These are phyloP conservation scores for Neosilurus hyrtlii DNA, from an alignment of 2,797 vertebrate genomes.

Conservation along the genomic window DNA sequence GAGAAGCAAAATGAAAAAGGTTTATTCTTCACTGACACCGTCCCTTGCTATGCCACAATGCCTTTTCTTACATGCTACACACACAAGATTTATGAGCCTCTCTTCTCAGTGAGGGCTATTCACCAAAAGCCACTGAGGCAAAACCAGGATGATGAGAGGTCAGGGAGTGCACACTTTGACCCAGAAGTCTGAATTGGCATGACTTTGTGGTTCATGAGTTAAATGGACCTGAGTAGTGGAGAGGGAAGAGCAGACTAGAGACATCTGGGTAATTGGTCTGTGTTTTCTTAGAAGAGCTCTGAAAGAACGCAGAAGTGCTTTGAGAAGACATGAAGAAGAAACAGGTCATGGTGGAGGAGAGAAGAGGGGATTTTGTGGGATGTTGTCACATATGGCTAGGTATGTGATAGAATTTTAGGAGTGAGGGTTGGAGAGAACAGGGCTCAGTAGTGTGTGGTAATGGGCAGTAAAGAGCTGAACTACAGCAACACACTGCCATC, in stretches of 20 bases:
- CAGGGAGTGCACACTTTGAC: conserved; percentile 64
- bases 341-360: conserved; percentile 48
- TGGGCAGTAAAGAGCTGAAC: not conserved
- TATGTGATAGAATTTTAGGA: conserved; percentile 30
- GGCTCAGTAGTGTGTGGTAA: conserved; percentile 13
- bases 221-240: conserved; percentile 59
- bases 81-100: conserved; percentile 62
- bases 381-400: conserved; percentile 37
- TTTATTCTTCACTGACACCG: conserved; percentile 53
- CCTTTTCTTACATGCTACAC: conserved; percentile 57
- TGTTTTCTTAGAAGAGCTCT: conserved; percentile 11
- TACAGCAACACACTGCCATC: not conserved
- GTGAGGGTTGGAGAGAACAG: conserved; percentile 4
- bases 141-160: conserved; percentile 55
- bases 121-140: conserved; percentile 51
- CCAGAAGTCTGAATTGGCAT: conserved; percentile 64
- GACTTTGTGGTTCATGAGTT: conserved; percentile 63
- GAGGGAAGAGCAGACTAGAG: conserved; percentile 32
- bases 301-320: conserved; percentile 50
- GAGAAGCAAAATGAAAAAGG: conserved; percentile 54
- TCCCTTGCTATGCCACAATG: conserved; percentile 54
- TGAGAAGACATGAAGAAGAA: conserved; percentile 61
- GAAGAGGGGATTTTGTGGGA: conserved; percentile 13
- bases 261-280: conserved; percentile 3
- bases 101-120: conserved; percentile 62